phyloP scores from a whole-genome alignment of 1,140 invertebrate genomes.

The Hylyphantes graminicola region DNA sequence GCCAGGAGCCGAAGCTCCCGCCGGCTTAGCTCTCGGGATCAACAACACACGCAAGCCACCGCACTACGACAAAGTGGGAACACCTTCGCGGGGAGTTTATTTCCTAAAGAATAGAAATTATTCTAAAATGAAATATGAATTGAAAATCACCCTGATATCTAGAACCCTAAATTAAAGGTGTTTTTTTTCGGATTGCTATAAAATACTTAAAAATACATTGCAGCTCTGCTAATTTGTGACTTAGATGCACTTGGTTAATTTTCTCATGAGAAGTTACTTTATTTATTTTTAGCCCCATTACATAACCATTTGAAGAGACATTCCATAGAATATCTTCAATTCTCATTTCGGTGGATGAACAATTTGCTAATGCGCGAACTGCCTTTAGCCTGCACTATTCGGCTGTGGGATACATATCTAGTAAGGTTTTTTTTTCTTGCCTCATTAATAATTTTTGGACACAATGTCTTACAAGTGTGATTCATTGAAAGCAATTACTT shows the following conservation, averaged over 20 bases:
- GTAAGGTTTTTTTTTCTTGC: constrained; percentile 65
- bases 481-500: not conserved
- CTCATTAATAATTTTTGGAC: not conserved
- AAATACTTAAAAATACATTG: too few relatives aligned
- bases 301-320: constrained; percentile 93
- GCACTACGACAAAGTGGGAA: too few relatives aligned
- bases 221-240: not conserved
- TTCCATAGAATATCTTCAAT: constrained; percentile 98
- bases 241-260: not conserved
- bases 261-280: not conserved
- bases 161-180: too few relatives aligned
- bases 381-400: constrained; percentile 95
- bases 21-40: too few relatives aligned
- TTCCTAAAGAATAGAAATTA: too few relatives aligned
- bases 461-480: not conserved
- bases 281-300: constrained; percentile 74
- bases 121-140: too few relatives aligned
- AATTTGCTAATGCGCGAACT: constrained; percentile 98
- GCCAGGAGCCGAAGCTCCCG: too few relatives aligned
- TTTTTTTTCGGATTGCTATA: too few relatives aligned
- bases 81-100: too few relatives aligned
- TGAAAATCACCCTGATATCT: too few relatives aligned
- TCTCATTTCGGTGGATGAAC: constrained; percentile 99
- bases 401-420: constrained; percentile 99
- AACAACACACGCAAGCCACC: too few relatives aligned